phyloP scores from a whole-genome alignment of 2,888 invertebrate genomes.

The Argyresthia albistria region DNA sequence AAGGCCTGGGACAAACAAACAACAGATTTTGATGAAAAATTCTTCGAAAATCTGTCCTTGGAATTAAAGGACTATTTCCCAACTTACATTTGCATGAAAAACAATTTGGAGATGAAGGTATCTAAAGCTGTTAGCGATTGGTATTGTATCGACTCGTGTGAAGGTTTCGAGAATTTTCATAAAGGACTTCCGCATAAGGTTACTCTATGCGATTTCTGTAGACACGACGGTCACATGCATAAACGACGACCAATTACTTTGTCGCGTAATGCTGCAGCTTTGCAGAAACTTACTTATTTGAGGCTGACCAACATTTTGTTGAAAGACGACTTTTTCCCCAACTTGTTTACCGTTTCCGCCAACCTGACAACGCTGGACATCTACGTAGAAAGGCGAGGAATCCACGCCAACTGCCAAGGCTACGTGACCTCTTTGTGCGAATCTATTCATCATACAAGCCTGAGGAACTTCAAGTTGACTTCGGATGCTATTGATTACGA shows the following conservation, averaged over 20 bases:
- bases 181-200: constrained; percentile 22
- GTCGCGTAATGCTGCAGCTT: constrained; percentile 13
- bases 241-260: constrained; percentile 20
- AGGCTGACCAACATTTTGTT: constrained; percentile 25
- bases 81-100: constrained; percentile 27
- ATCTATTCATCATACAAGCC: constrained; percentile 17
- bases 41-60: constrained; percentile 16
- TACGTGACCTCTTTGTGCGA: constrained; percentile 19
- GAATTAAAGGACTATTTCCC: constrained; percentile 30
- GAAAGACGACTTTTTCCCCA: constrained; percentile 20
- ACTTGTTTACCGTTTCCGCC: constrained; percentile 21
- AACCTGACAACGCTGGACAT: constrained; percentile 25
- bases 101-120: constrained; percentile 18
- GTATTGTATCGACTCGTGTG: constrained; percentile 29
- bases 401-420: constrained; percentile 13
- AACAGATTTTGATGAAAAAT: constrained; percentile 21
- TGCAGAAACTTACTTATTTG: constrained; percentile 22
- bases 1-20: constrained; percentile 28
- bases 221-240: constrained; percentile 19
- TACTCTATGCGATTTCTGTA: constrained; percentile 27
- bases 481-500: constrained; percentile 28
- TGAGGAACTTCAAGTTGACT: constrained; percentile 28
- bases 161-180: constrained; percentile 20
- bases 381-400: constrained; percentile 20
- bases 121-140: constrained; percentile 21